A percentile compares a stretch with the other conserved stretches of the same genome.
These are phyloP conservation scores for Nothocercus julius DNA, from an alignment of 2,113 vertebrate species.

Conservation along the genomic window DNA sequence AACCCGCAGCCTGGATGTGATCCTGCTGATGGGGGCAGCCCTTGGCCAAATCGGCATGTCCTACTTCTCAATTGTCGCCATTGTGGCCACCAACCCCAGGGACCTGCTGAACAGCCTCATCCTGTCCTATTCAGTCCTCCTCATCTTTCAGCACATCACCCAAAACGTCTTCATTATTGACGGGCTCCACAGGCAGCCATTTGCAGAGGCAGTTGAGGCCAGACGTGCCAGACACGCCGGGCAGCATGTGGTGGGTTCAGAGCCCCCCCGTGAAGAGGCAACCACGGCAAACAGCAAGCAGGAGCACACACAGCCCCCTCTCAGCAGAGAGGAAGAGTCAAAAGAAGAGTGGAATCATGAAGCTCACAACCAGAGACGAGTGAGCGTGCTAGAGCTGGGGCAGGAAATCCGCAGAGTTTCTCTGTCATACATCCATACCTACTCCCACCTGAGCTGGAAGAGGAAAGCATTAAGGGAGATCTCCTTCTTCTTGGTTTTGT, in stretches of 20 bases:
- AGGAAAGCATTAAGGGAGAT: slow-evolving; percentile 83
- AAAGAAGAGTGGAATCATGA: background rate
- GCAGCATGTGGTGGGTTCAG: background rate
- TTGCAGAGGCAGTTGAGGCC: background rate
- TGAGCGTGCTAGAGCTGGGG: slow-evolving; percentile 66
- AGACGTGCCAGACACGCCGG: accelerated
- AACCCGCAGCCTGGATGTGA: slow-evolving; percentile 86
- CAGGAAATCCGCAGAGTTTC: slow-evolving; percentile 69
- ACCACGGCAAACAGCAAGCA: background rate
- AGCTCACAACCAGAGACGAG: background rate
- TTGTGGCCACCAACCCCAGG: slow-evolving; percentile 69
- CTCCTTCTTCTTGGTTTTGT: slow-evolving; percentile 86
- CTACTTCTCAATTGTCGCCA: slow-evolving; percentile 91
- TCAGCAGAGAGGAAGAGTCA: background rate
- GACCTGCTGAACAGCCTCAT: slow-evolving; percentile 80
- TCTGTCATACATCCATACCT: slow-evolving; percentile 65
- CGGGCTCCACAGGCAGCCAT: slow-evolving; percentile 82
- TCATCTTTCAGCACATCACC: slow-evolving; percentile 85
- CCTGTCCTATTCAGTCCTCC: slow-evolving; percentile 84
- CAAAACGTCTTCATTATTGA: slow-evolving; percentile 94
- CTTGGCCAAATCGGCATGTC: slow-evolving; percentile 85
- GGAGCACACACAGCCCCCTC: background rate
- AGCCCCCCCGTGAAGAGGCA: background rate
- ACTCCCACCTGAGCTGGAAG: slow-evolving; percentile 76
- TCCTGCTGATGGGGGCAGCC: slow-evolving; percentile 83